Evolutionary conservation across 2,113 vertebrate species (phyloP).

Genomic region (Hemichromis elongatus): DNA sequence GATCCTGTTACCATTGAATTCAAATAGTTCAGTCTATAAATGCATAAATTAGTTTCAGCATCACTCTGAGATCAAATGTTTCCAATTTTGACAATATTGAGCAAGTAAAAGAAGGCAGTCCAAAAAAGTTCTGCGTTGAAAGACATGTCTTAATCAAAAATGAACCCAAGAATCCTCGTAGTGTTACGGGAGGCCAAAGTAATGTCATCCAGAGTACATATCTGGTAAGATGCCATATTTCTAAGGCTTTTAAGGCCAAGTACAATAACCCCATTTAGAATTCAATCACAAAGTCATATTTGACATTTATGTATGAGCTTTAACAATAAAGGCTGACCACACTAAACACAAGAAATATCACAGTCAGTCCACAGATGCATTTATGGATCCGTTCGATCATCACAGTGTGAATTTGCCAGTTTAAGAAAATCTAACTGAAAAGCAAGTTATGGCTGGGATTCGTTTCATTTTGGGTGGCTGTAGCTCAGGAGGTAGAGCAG

Average conservation of each 20-base stretch:
- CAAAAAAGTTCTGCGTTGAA: neutral
- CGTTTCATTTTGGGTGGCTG: neutral
- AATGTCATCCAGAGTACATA: neutral
- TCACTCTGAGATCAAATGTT: neutral
- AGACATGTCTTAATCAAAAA: neutral
- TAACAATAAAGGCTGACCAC: neutral
- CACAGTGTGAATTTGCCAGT: neutral
- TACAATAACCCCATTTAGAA: neutral
- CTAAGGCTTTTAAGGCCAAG: neutral
- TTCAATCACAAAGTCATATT: neutral
- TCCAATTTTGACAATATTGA: neutral
- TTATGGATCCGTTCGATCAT: neutral
- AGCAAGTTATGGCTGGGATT: neutral
- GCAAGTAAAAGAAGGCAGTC: neutral
- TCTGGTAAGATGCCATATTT: neutral
- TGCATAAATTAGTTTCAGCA: neutral
- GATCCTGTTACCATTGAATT: neutral
- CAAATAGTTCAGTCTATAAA: neutral
- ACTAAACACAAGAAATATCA: neutral
- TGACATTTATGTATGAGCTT: neutral
- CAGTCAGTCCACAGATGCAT: neutral
- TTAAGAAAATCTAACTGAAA: neutral
- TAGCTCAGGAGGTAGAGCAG: neutral
- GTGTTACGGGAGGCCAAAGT: neutral
- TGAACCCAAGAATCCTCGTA: neutral